Evolutionary conservation across 2,797 vertebrate species (phyloP), one percentile per base, ranked within the genome.

Genomic region (Lophotriccus pileatus): DNA sequence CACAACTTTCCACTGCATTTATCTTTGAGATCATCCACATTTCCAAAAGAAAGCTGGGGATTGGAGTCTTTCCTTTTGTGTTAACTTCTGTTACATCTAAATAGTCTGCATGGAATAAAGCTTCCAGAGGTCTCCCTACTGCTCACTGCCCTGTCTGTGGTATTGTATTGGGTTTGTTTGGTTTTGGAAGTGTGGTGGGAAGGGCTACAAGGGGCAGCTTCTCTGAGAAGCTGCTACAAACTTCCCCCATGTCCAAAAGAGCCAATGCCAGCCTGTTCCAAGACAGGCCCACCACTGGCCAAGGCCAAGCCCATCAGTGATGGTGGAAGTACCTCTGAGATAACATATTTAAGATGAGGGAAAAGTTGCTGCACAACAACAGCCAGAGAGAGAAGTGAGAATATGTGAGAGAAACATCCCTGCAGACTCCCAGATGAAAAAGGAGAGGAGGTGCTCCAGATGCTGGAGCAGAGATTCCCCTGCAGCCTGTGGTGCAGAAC

Each of bases 401-500:
- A 4, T 12, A 23, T 32, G 34, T 66, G 59, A 36, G 25, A n/a
- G 22, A 30, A 56, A 20, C 3, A 30, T 4, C 13, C 15, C 30
- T 59, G 52, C 46, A 59, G 37, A 30, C 7, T 7, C 3, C 21
- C 14, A 41, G 30, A 20, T 59, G 59, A 34, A 84, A 46, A 64
- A 15, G 8, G 15, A 14, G 10, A 59, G 19, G 30, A 66, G 12
- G 25, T 32, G 46, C 7, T 32, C 6, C 30, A 52, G 66, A 22
- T 12, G 15, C 10, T 8, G 58, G 9, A 64, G 5, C 37, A 46
- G 24, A 25, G 37, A 30, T 7, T 34, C 9, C 17, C 19, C 6
- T 50, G 43, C 30, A 64, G 30, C 3, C 28, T 0, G 0, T 44
- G 32, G 10, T 9, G 18, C 30, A 32, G 60, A 3, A 17, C n/a